Evolutionary conservation across 2,797 vertebrate genomes (phyloP), one percentile per base, ranked within the genome.

Genomic region (Propithecus deckenii): DNA sequence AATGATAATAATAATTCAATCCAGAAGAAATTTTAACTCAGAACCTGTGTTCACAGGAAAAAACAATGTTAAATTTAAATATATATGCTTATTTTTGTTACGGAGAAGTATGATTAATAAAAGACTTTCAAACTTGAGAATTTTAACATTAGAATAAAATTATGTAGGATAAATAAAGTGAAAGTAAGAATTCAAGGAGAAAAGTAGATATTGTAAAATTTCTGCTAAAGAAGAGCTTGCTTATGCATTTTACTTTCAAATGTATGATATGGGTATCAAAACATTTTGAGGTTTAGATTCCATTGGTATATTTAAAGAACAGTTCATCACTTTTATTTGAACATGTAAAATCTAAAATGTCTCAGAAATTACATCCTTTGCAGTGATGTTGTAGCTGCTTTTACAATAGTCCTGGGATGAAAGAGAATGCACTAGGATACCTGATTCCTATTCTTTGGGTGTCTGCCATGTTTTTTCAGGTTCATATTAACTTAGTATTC

Each of bases 181-280:
- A 63, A 92, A 91, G 22, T 83, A 57, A 41, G 28, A 65, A 83
- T 87, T 95, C 65, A 74, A 84, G 38, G 18, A 88, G 59, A 76
- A 96, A 96, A 75, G 9, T 67, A 76, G 13, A 65, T 23, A 14
- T 65, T 74, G 23, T 52, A 61, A 86, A 69, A 75, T 75, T 89
- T 89, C 32, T 71, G 1, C 85, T 80, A 50, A 59, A 91, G 25
- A 75, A 86, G 38, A 20, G 1, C 43, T 94, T 74, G 30, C 79
- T 88, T 71, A 89, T 83, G n/a, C 32, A 75, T 89, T 95, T 96
- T 91, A 46, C 92, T 89, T 85, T 88, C 69, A 96, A 96, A 78
- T 84, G 52, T 46, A 30, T 94, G 52, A 41, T 69, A 80, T 12
- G 7, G 5, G 38, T 63, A 89, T 76, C 52, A 92, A 97, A 96